Evolutionary conservation across 1,140 invertebrate genomes (phyloP).

Genomic region (Triops cancriformis): DNA sequence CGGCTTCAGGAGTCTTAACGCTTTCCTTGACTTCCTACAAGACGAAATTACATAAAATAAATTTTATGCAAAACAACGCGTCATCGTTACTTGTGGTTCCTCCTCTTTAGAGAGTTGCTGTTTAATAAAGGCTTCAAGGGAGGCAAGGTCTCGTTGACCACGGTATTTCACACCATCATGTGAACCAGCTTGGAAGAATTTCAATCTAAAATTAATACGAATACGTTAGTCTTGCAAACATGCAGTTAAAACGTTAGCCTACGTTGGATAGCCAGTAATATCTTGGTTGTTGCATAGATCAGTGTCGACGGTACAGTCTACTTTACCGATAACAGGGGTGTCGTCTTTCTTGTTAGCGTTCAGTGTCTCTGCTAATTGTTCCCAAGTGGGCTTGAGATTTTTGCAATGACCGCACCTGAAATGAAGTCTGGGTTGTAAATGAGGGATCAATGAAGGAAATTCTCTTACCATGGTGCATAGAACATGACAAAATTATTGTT

Average conservation of each 20-base stretch:
- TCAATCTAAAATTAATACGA: constrained; percentile 44
- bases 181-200: constrained; percentile 58
- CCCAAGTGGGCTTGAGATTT: constrained; percentile 58
- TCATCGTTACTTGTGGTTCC: neutral
- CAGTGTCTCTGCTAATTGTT: constrained; percentile 58
- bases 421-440: constrained; percentile 28
- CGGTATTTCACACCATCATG: constrained; percentile 54
- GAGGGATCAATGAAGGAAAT: constrained; percentile 11
- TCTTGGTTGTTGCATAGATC: constrained; percentile 59
- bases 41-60: constrained; percentile 30
- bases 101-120: constrained; percentile 20
- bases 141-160: constrained; percentile 58
- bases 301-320: constrained; percentile 66
- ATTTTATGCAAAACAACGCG: neutral
- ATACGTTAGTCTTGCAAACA: neutral
- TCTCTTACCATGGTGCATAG: constrained; percentile 61
- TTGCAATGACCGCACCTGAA: constrained; percentile 63
- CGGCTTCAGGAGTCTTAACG: constrained; percentile 39
- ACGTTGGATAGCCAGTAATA: constrained; percentile 63
- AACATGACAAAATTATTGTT: constrained; percentile 68
- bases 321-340: constrained; percentile 57
- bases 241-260: constrained; percentile 15
- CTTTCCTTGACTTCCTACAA: constrained; percentile 36
- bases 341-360: constrained; percentile 48
- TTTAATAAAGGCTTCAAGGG: constrained; percentile 64